Evolutionary conservation across 2,888 invertebrate species (phyloP).

Genomic region (Sympetrum striolatum): DNA sequence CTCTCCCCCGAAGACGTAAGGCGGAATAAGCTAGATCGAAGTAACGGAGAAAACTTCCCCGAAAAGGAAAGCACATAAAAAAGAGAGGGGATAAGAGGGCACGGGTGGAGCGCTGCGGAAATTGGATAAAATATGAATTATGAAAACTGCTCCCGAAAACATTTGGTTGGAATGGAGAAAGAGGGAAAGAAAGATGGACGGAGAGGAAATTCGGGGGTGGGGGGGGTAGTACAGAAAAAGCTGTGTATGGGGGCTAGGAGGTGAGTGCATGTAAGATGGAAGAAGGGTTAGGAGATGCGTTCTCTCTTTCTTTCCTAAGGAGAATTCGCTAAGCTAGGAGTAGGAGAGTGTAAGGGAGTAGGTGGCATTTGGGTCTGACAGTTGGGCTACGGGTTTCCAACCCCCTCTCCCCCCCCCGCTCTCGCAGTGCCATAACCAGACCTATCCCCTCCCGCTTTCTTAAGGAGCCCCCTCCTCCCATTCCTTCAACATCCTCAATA

Average conservation of each 20-base stretch:
- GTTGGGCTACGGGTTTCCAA: conserved; percentile 12
- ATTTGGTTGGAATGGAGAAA: background rate
- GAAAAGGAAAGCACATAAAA: background rate
- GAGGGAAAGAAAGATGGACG: background rate
- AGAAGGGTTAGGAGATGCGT: background rate
- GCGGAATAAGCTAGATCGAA: background rate
- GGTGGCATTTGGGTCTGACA: conserved; percentile 32
- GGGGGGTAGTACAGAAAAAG: too few relatives aligned
- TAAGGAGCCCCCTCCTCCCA: background rate
- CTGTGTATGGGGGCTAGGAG: background rate
- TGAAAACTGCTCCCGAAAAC: background rate
- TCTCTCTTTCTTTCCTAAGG: background rate
- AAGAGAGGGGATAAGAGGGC: background rate
- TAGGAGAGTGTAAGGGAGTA: background rate
- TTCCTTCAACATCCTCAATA: background rate
- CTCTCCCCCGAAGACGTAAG: background rate
- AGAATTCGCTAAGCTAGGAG: background rate
- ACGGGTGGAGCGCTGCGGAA: background rate
- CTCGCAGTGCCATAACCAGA: background rate
- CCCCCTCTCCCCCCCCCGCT: background rate
- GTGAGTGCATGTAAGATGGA: background rate
- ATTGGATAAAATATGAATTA: background rate
- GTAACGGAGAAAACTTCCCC: background rate
- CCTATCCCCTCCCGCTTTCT: conserved; percentile 1
- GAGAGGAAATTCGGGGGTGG: background rate